Evolutionary conservation across 2,888 invertebrate species (phyloP), one percentile per base, ranked within the genome.

Genomic region (Sympetrum striolatum): DNA sequence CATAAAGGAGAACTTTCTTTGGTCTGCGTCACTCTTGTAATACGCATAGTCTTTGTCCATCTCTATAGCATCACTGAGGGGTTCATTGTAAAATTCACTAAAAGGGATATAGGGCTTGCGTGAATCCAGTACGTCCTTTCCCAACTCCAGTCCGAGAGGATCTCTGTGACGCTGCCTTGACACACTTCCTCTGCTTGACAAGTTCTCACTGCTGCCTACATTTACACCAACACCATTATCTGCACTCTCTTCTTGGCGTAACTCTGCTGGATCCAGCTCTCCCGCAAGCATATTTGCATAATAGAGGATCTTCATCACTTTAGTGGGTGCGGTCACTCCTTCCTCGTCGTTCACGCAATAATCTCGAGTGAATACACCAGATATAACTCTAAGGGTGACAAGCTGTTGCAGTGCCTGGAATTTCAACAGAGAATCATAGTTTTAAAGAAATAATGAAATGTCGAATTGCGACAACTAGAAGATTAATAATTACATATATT

Each of bases 31-130:
- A 92, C 96, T 96, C 94, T 97, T 97, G 94, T 97, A 98, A 93
- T 97, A 97, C 90, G 98, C 96, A 94, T 98, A 98, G 94, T 99
- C 98, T 93, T 97, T 96, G 94, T 98, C 98, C 97, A 98, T 98
- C 95, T 98, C 98, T 91, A 99, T 96, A 91, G 96, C 96, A 94
- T 98, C 98, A 94, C 98, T 98, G 90, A 98, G 95, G 0, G 97
- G 97, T 94, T 99, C 98, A 94, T 99, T 98, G 94, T 98, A 98
- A 94, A 99, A 99, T 93, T 98, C 98, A 91, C 97, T 96, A 93
- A 97, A 98, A 91, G 97, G 96, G 93, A 99, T 95, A 92, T 96
- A 95, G 64, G 98, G 98, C 93, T 96, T 96, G 90, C 98, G 96
- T 93, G 98, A 97, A 93, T 98, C 98, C 93, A 98, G 94, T 37